phyloP scores from a whole-genome alignment of 2,113 vertebrate species.

The Python bivittatus region DNA sequence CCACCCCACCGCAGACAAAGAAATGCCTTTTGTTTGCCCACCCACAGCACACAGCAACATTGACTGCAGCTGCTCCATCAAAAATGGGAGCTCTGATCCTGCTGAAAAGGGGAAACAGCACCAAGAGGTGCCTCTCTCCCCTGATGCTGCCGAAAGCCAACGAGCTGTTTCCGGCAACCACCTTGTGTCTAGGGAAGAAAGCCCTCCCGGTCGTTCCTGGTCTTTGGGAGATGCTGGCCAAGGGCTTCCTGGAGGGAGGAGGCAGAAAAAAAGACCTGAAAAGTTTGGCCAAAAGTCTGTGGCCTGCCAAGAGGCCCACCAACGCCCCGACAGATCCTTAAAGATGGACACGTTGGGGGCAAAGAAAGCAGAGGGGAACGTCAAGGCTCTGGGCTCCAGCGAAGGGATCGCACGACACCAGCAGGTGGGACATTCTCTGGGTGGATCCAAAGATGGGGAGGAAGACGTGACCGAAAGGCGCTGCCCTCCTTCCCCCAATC shows the following conservation, averaged over 20 bases:
- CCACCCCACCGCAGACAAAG: conserved; percentile 6
- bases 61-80: not conserved
- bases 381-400: conserved; percentile 67
- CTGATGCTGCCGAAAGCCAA: conserved; percentile 5
- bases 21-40: not conserved
- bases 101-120: not conserved
- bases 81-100: not conserved
- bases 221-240: not conserved
- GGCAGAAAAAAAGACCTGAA: not conserved
- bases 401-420: not conserved
- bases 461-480: not conserved
- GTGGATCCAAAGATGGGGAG: not conserved
- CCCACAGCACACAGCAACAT: not conserved
- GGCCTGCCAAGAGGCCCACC: not conserved
- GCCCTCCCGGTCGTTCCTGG: not conserved
- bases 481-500: accelerated
- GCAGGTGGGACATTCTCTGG: not conserved
- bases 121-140: not conserved
- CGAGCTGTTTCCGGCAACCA: conserved; percentile 34
- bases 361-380: conserved; percentile 53
- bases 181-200: not conserved
- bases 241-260: accelerated
- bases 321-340: conserved; percentile 12
- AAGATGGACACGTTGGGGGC: conserved; percentile 57
- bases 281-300: not conserved